A percentile compares a stretch with the other conserved stretches of the same genome.
Evolutionary conservation across 2,888 invertebrate species (phyloP).

Genomic region (Eupithecia exiguata): DNA sequence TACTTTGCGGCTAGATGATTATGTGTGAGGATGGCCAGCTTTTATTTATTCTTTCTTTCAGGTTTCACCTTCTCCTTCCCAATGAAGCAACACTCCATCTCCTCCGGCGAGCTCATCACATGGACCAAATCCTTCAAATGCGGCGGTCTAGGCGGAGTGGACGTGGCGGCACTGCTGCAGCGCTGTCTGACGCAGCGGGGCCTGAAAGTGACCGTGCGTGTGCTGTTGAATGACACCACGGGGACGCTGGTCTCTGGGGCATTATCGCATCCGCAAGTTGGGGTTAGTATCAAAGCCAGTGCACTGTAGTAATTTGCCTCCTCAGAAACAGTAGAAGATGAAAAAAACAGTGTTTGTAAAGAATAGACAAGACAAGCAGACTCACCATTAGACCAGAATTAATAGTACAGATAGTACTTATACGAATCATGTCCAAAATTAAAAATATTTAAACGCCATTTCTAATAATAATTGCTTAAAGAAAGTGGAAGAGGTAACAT

Average conservation of each 20-base stretch:
- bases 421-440: too few relatives aligned
- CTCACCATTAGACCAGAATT: too few relatives aligned
- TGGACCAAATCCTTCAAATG: conserved; percentile 94
- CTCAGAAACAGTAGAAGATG: neutral
- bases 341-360: too few relatives aligned
- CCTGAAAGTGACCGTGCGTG: conserved; percentile 86
- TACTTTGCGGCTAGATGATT: neutral
- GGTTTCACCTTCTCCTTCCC: conserved; percentile 95
- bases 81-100: conserved; percentile 89
- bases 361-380: too few relatives aligned
- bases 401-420: too few relatives aligned
- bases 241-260: conserved; percentile 89
- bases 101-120: conserved; percentile 89
- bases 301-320: neutral
- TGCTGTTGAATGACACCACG: conserved; percentile 91
- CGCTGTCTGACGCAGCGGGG: conserved; percentile 83
- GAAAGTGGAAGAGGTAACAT: too few relatives aligned
- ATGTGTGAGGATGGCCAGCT: neutral
- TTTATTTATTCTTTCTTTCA: conserved; percentile 52
- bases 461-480: too few relatives aligned
- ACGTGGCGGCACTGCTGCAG: conserved; percentile 88
- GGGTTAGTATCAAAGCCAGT: conserved; percentile 55
- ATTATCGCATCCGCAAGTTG: conserved; percentile 84
- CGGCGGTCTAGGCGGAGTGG: conserved; percentile 86
- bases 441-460: too few relatives aligned